Conservation (phyloP, 1,140 invertebrate genomes). For the Drosophila kikkawai region DNA sequence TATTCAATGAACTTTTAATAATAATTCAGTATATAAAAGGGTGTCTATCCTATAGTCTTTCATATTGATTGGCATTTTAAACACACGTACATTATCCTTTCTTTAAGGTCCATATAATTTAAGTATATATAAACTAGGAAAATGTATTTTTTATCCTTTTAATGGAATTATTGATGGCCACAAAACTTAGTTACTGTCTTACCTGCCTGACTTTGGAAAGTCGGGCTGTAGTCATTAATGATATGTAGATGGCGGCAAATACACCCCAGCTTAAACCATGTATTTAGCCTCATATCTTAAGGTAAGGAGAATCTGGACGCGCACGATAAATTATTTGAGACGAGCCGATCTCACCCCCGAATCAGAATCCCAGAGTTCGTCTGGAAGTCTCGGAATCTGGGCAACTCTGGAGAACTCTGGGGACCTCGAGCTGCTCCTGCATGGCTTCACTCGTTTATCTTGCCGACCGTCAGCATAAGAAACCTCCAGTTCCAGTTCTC, state of each 20-base stretch:
- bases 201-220: slow-evolving; percentile 1
- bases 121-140: not conserved
- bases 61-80: no score
- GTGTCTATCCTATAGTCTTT: no score
- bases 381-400: slow-evolving; percentile 30
- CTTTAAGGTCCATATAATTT: not conserved
- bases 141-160: not conserved
- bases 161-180: not conserved
- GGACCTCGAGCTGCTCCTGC: slow-evolving; percentile 64
- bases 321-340: slow-evolving; percentile 74
- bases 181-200: not conserved
- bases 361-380: slow-evolving; percentile 54
- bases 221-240: slow-evolving; percentile 32
- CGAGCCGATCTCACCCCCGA: slow-evolving; percentile 73
- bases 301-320: slow-evolving; percentile 36
- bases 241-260: slow-evolving; percentile 45
- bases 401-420: slow-evolving; percentile 39
- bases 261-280: slow-evolving; percentile 14
- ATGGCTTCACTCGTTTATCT: slow-evolving; percentile 67
- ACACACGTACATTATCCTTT: no score
- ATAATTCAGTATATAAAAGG: no score
- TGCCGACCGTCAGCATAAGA: slow-evolving; percentile 62
- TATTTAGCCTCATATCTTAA: slow-evolving; percentile 25
- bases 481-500: slow-evolving; percentile 26
- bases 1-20: no score